Conservation (phyloP, 2,888 invertebrate genomes). For the Molanna angustata region DNA sequence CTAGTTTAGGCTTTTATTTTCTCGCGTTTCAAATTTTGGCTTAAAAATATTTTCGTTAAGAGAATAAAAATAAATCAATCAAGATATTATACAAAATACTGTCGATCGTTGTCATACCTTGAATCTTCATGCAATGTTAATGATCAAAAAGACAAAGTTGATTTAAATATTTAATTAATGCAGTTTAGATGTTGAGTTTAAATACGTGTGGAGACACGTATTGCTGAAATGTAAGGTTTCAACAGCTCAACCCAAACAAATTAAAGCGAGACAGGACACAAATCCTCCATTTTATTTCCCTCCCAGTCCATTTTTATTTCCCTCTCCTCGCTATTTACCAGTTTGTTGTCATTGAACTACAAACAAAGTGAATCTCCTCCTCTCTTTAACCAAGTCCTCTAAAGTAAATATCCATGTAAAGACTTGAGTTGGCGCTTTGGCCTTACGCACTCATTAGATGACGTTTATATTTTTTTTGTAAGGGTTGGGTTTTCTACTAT, state of each 20-base stretch:
- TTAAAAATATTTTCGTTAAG: too few relatives aligned
- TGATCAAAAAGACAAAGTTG: too few relatives aligned
- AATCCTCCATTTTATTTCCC: constrained; percentile 24
- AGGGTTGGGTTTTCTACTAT: neutral
- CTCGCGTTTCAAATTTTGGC: too few relatives aligned
- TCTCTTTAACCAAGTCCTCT: constrained; percentile 28
- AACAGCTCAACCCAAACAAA: neutral
- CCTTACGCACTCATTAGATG: constrained; percentile 16
- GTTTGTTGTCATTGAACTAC: constrained; percentile 28
- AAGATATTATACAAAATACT: too few relatives aligned
- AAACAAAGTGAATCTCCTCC: constrained; percentile 21
- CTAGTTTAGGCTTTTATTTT: too few relatives aligned
- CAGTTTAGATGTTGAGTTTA: too few relatives aligned
- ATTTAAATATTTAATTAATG: too few relatives aligned
- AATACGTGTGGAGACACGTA: too few relatives aligned
- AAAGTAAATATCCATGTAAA: constrained; percentile 34
- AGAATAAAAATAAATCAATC: too few relatives aligned
- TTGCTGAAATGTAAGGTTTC: too few relatives aligned
- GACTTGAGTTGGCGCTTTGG: constrained; percentile 31
- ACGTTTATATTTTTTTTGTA: constrained; percentile 24
- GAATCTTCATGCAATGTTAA: too few relatives aligned
- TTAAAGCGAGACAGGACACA: constrained; percentile 18
- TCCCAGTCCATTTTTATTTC: constrained; percentile 4
- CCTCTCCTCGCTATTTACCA: constrained; percentile 1
- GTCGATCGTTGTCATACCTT: too few relatives aligned